Conservation (phyloP, 1,140 invertebrate genomes). For the Microplitis mediator region DNA sequence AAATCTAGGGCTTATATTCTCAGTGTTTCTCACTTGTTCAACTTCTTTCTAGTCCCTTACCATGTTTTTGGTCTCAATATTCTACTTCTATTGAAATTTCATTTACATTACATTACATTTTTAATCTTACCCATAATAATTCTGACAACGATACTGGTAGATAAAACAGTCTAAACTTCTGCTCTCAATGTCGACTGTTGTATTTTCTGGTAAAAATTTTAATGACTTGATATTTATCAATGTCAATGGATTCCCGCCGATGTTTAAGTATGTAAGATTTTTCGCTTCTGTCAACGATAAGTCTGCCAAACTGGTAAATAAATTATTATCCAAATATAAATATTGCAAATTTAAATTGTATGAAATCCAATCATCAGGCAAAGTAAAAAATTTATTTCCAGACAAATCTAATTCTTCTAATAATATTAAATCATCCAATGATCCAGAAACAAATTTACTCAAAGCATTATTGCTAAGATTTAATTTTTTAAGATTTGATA, state of each 20-base stretch:
- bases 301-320: neutral
- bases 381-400: neutral
- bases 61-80: no score
- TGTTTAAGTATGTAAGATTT: constrained; percentile 13
- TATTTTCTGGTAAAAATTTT: neutral
- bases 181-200: neutral
- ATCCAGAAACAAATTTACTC: neutral
- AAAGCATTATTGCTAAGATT: neutral
- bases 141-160: no score
- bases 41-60: no score
- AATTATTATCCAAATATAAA: neutral
- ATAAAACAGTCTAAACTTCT: no score
- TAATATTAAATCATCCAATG: neutral
- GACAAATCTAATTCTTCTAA: neutral
- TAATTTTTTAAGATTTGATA: neutral
- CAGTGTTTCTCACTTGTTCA: no score
- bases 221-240: neutral
- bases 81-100: no score
- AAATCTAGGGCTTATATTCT: no score
- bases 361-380: neutral
- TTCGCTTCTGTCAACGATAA: constrained; percentile 19
- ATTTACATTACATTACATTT: no score
- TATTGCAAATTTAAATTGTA: neutral
- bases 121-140: no score
- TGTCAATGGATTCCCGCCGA: constrained; percentile 24